Evolutionary conservation across 2,888 invertebrate genomes (phyloP).

Genomic region (Ryuthela nishihirai): DNA sequence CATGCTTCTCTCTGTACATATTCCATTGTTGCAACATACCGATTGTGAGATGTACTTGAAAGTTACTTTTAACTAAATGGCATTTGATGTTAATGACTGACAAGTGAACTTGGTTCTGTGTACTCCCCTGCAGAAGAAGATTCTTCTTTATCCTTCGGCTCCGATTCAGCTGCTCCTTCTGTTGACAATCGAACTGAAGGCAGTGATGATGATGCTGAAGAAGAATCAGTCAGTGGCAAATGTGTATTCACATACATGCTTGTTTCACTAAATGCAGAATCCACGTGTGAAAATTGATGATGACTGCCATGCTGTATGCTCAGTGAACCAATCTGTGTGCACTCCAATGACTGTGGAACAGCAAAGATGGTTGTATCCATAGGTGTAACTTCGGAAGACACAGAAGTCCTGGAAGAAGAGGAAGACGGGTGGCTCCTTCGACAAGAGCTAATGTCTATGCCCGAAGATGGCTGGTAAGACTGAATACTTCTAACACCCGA

Average conservation of each 20-base stretch:
- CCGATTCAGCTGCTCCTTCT: conserved; percentile 11
- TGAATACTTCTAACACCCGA: conserved; percentile 9
- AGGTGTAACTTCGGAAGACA: conserved; percentile 39
- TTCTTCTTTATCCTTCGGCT: conserved; percentile 9
- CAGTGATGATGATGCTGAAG: conserved; percentile 15
- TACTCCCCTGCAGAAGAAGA: conserved; percentile 24
- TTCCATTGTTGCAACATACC: conserved; percentile 16
- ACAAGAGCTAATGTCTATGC: conserved; percentile 11
- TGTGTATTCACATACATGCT: conserved; percentile 35
- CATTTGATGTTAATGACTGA: conserved; percentile 31
- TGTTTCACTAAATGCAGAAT: conserved; percentile 25
- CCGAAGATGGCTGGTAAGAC: conserved; percentile 19
- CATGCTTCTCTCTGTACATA: conserved; percentile 11
- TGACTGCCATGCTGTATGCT: conserved; percentile 49
- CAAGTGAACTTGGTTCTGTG: conserved; percentile 28
- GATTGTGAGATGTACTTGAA: conserved; percentile 13
- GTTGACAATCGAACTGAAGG: conserved; percentile 18
- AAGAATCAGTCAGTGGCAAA: conserved; percentile 14
- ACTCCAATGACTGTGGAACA: conserved; percentile 47
- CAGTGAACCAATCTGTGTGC: conserved; percentile 51
- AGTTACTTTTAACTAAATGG: conserved; percentile 29
- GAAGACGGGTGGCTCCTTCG: conserved; percentile 30
- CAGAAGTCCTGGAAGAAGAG: conserved; percentile 36
- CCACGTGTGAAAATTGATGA: conserved; percentile 34
- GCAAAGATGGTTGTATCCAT: conserved; percentile 46